Evolutionary conservation across 1,140 invertebrate genomes (phyloP).

Genomic region (Cotesia glomerata): DNA sequence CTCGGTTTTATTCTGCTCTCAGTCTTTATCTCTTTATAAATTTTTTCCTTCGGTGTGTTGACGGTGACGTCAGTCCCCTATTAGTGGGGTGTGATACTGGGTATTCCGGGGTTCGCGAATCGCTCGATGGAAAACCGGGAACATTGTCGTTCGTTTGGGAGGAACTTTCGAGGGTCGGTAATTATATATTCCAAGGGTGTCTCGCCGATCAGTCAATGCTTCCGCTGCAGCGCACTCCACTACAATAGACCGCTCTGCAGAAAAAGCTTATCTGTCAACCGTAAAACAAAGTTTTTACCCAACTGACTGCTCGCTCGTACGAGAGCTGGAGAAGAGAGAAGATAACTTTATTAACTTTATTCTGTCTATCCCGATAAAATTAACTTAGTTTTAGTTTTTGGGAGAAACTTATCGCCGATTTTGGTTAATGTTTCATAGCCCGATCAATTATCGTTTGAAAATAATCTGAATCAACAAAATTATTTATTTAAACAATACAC

Average conservation of each 20-base stretch:
- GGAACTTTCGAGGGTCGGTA: slow-evolving; percentile 39
- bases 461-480: no score
- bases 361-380: no score
- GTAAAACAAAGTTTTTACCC: slow-evolving; percentile 39
- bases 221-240: slow-evolving; percentile 57
- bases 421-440: no score
- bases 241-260: slow-evolving; percentile 54
- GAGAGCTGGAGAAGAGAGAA: no score
- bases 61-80: slow-evolving; percentile 57
- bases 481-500: no score
- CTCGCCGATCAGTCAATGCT: slow-evolving; percentile 64
- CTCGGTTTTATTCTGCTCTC: slow-evolving; percentile 34
- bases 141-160: background rate
- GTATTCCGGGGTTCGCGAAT: slow-evolving; percentile 40
- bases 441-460: no score
- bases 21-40: slow-evolving; percentile 19
- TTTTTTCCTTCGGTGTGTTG: slow-evolving; percentile 24
- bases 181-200: slow-evolving; percentile 64
- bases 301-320: background rate
- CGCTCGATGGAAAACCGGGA: slow-evolving; percentile 20
- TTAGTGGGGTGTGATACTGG: slow-evolving; percentile 56
- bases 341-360: no score
- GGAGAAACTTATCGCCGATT: no score
- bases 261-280: slow-evolving; percentile 63
- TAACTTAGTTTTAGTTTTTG: no score